Percentiles rank a stretch among this genome's conserved stretches.
phyloP scores from a whole-genome alignment of 2,888 invertebrate genomes.

The Hemistola chrysoprasaria region DNA sequence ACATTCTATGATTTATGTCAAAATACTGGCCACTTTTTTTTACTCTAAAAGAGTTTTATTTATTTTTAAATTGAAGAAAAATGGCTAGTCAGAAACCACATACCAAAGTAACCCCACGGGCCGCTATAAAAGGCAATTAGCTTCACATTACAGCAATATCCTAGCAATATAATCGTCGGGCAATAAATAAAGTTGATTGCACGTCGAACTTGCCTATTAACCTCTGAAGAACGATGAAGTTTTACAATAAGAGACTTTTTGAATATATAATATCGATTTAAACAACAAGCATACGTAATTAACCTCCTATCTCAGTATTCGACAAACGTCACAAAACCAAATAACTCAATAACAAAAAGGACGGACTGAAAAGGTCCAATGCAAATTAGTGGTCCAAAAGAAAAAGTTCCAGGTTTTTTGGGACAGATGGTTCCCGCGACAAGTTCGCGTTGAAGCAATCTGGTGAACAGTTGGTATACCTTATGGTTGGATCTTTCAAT shows the following conservation, averaged over 20 bases:
- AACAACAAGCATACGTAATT: slow-evolving; percentile 18
- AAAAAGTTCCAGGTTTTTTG: slow-evolving; percentile 8
- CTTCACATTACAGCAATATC: slow-evolving; percentile 35
- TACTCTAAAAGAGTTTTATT: slow-evolving; percentile 7
- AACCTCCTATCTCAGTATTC: slow-evolving; percentile 28
- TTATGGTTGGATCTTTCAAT: too few relatives aligned
- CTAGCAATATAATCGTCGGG: slow-evolving; percentile 43
- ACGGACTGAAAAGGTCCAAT: slow-evolving; percentile 32
- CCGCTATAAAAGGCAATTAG: slow-evolving; percentile 41
- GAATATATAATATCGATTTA: too few relatives aligned
- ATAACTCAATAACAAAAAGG: slow-evolving; percentile 31
- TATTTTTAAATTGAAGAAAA: background rate
- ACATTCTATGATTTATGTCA: too few relatives aligned
- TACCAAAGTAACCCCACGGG: slow-evolving; percentile 26
- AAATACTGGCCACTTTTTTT: background rate
- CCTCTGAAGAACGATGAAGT: slow-evolving; percentile 22
- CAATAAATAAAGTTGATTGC: slow-evolving; percentile 49
- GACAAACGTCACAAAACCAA: slow-evolving; percentile 19
- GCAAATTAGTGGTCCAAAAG: slow-evolving; percentile 33
- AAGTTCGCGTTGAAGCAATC: slow-evolving; percentile 6
- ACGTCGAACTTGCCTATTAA: slow-evolving; percentile 33
- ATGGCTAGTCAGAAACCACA: slow-evolving; percentile 8
- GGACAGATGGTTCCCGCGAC: slow-evolving; percentile 35
- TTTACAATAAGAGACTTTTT: too few relatives aligned
- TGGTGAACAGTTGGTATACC: background rate